Base-by-base conservation (phyloP, 2,797 vertebrate species). In the Schizopygopsis malacanthus region DNA sequence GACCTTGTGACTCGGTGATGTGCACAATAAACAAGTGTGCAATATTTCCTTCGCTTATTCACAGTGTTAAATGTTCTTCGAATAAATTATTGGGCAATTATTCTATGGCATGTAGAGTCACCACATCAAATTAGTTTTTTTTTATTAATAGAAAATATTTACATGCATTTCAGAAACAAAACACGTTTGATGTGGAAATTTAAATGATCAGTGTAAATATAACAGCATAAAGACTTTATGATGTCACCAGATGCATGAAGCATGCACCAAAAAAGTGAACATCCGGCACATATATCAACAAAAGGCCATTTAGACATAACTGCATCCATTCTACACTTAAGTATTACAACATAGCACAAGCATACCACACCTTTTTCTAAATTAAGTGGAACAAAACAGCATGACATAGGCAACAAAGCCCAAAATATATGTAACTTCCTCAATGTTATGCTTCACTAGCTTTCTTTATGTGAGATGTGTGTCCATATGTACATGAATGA, bases 401-500 rank as follows among this genome's bases (percentile, higher is more conserved):
- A 92, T 94, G 94, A 92, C 92, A 92, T 88, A 90, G 89, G 85
- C 91, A 91, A 85, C 88, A 87, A 93, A 92, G 93, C 91, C 88
- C 81, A 87, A 94, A 94, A 95, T 94, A 91, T 94, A 94, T 93
- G 93, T 93, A 93, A 94, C 94, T 93, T 96, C 95, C 94, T 95
- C 92, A 95, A 95, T 95, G 94, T 95, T 95, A 94, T 95, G 93
- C 94, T 95, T 96, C 93, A 95, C 93, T 94, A 93, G 91, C 92
- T 90, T 88, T 92, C 94, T 95, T 95, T 96, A 94, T 96, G 91
- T 93, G 92, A 86, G 89, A 94, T 94, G 94, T 94, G 92, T 93
- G 93, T 95, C 94, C 93, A 95, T 93, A 93, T 94, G 93, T 94
- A 94, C 93, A 94, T 93, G 94, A 92, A 95, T 93, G 92, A 94